phyloP scores from a whole-genome alignment of 2,888 invertebrate genomes.

The Hydraecia micacea region DNA sequence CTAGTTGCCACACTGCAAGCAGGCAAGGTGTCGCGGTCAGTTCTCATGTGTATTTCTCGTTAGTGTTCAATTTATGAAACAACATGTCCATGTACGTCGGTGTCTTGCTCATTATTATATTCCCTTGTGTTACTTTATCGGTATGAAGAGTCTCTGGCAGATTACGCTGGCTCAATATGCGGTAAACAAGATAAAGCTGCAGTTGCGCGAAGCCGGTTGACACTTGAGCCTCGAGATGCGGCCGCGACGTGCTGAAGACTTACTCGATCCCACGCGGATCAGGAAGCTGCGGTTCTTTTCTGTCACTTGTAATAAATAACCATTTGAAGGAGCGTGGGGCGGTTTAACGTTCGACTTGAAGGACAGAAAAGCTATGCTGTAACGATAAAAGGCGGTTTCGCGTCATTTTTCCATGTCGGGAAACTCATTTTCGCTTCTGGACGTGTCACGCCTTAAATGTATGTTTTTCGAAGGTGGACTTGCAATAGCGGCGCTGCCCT shows the following conservation, averaged over 20 bases:
- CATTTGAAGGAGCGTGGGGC: conserved; percentile 67
- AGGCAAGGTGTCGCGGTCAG: conserved; percentile 36
- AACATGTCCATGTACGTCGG: conserved; percentile 27
- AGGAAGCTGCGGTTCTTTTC: conserved; percentile 84
- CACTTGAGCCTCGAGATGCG: conserved; percentile 79
- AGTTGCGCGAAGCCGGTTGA: conserved; percentile 84
- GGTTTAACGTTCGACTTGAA: conserved; percentile 70
- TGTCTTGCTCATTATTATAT: conserved; percentile 24
- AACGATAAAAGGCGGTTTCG: conserved; percentile 80
- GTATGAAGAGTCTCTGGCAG: conserved; percentile 65
- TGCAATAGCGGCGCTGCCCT: background rate
- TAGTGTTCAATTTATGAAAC: conserved; percentile 55
- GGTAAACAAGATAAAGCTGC: conserved; percentile 78
- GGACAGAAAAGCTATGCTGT: conserved; percentile 67
- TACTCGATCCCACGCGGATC: conserved; percentile 79
- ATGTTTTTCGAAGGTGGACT: conserved; percentile 70
- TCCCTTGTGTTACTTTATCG: conserved; percentile 56
- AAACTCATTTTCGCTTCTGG: conserved; percentile 80
- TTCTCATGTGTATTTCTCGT: conserved; percentile 52
- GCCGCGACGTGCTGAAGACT: conserved; percentile 74
- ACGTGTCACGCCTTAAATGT: conserved; percentile 78
- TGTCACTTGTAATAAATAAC: conserved; percentile 77
- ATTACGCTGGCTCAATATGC: conserved; percentile 68
- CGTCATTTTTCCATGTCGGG: conserved; percentile 81
- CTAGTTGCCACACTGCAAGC: conserved; percentile 55